phyloP scores from a whole-genome alignment of 2,888 invertebrate genomes.

The Zygogramma bicolorata region DNA sequence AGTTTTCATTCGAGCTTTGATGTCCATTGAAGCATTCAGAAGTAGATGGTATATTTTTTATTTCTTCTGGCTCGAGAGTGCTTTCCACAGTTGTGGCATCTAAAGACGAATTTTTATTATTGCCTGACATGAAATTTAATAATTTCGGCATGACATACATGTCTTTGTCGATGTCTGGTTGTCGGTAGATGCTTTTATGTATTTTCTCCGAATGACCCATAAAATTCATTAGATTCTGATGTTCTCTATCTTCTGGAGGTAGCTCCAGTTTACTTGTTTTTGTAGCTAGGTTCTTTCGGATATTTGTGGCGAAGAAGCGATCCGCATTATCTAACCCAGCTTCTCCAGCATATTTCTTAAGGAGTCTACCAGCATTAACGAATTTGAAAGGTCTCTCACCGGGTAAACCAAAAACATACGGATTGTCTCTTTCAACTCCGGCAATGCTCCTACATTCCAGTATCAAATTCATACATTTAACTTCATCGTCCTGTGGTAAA shows the following conservation, averaged over 20 bases:
- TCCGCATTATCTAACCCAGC: background rate
- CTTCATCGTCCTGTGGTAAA: background rate
- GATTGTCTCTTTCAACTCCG: slow-evolving; percentile 2
- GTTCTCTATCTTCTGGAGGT: background rate
- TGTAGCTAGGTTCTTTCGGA: slow-evolving; percentile 15
- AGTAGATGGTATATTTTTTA: too few relatives aligned
- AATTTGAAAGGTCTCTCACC: slow-evolving; percentile 18
- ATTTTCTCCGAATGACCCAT: background rate
- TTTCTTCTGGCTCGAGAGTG: too few relatives aligned
- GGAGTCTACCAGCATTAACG: slow-evolving; percentile 7
- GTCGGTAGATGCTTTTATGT: background rate
- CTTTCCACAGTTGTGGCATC: too few relatives aligned
- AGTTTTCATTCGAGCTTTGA: too few relatives aligned
- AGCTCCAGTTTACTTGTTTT: slow-evolving; percentile 5
- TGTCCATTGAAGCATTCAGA: too few relatives aligned
- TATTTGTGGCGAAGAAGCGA: slow-evolving; percentile 6
- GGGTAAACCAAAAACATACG: slow-evolving; percentile 25
- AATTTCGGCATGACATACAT: slow-evolving; percentile 17
- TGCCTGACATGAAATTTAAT: slow-evolving; percentile 8
- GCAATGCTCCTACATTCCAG: background rate
- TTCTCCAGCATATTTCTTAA: slow-evolving; percentile 1
- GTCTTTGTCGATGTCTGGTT: slow-evolving; percentile 16
- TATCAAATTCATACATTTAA: slow-evolving; percentile 4
- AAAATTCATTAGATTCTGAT: slow-evolving; percentile 18
- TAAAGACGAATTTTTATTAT: too few relatives aligned